These are phyloP conservation scores for Oriolus oriolus DNA, from an alignment of 2,113 vertebrate genomes.

Conservation along the genomic window DNA sequence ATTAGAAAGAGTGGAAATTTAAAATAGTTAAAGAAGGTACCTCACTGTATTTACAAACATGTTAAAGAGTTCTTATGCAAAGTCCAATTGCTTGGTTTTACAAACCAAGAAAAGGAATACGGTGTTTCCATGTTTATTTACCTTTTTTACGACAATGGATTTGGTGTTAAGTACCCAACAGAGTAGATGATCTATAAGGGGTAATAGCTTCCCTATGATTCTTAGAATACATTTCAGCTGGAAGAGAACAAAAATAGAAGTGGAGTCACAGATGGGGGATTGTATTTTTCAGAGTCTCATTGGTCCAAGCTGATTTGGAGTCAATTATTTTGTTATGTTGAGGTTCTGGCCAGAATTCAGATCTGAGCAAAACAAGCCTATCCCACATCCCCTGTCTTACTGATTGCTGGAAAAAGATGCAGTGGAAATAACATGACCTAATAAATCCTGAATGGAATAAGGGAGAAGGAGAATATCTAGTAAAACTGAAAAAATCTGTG, in stretches of 20 bases:
- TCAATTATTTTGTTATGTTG: background rate
- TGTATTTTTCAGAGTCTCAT: background rate
- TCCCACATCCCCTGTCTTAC: background rate
- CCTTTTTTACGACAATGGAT: background rate
- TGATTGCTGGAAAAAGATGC: background rate
- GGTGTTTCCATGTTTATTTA: background rate
- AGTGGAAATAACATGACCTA: background rate
- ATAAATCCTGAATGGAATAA: background rate
- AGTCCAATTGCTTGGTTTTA: background rate
- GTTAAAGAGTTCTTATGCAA: background rate
- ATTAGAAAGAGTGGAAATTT: background rate
- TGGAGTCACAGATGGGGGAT: background rate
- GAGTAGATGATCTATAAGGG: background rate
- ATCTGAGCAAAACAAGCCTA: background rate
- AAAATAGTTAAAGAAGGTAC: background rate
- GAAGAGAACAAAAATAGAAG: background rate
- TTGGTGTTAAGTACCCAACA: background rate
- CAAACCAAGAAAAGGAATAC: background rate
- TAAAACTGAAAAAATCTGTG: background rate
- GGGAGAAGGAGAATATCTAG: background rate
- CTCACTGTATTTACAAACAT: background rate
- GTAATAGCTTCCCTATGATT: background rate
- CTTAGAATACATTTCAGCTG: background rate
- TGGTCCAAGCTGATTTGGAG: background rate
- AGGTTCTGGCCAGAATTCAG: background rate